Evolutionary conservation across 53 echinoderm and acorn worm species (phyloP).

Genomic region (Patiria pectinifera): DNA sequence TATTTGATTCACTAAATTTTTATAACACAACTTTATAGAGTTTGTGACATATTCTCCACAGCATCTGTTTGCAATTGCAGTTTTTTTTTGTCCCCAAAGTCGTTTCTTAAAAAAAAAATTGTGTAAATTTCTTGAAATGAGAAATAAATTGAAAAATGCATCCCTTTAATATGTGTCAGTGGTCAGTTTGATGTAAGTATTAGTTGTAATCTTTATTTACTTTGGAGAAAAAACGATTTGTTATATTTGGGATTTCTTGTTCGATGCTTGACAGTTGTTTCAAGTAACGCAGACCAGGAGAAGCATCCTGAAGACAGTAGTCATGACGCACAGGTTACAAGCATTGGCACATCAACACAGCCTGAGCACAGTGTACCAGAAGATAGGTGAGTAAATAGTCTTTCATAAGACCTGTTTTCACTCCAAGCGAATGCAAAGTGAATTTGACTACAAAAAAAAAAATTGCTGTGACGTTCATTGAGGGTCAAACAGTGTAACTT

Average conservation of each 20-base stretch:
- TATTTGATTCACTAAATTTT: no score
- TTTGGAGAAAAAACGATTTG: not conserved
- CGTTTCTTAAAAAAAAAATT: no score
- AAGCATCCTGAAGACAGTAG: not conserved
- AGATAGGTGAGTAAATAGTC: not conserved
- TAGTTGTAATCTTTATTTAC: no score
- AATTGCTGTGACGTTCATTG: no score
- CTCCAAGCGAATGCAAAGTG: no score
- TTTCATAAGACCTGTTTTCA: no score
- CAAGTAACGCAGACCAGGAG: slow-evolving; percentile 34
- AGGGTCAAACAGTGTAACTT: no score
- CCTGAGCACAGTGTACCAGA: not conserved
- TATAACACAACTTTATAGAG: no score
- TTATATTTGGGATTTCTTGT: not conserved
- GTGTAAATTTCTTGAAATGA: not conserved
- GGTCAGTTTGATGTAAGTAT: no score
- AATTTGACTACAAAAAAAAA: no score
- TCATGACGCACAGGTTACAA: slow-evolving; percentile 12
- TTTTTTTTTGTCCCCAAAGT: not conserved
- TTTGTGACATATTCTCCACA: no score
- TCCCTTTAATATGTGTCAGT: not conserved
- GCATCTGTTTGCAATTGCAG: no score
- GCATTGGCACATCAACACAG: slow-evolving; percentile 50
- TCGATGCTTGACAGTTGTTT: slow-evolving; percentile 37
- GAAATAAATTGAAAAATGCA: not conserved